A percentile compares a stretch with the other conserved stretches of the same genome.
phyloP scores from a whole-genome alignment of 2,797 vertebrate species.

The Phoxinus dragarum region DNA sequence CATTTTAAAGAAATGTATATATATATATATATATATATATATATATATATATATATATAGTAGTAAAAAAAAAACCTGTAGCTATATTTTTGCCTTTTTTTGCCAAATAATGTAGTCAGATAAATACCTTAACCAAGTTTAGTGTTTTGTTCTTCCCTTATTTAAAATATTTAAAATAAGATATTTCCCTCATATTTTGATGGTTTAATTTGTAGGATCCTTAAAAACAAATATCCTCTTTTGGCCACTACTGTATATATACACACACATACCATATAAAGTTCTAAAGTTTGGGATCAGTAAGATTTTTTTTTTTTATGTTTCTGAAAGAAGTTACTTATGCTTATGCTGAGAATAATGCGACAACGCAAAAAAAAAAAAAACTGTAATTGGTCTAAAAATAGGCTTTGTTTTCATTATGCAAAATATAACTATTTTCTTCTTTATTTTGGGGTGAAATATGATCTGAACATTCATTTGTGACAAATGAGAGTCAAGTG shows the following conservation, averaged over 20 bases:
- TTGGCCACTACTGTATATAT: too few relatives aligned
- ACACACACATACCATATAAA: neutral
- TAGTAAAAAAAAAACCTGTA: too few relatives aligned
- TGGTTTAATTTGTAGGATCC: neutral
- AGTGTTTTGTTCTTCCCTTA: neutral
- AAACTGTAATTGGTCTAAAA: neutral
- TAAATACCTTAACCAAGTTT: neutral
- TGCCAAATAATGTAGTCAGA: too few relatives aligned
- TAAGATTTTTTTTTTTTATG: neutral
- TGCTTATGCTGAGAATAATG: neutral
- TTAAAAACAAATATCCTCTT: neutral
- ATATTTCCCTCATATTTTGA: neutral
- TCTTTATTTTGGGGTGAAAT: neutral
- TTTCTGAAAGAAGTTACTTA: neutral
- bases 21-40: too few relatives aligned
- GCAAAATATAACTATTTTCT: neutral
- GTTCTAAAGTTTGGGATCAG: neutral
- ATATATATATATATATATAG: too few relatives aligned
- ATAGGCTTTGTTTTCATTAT: neutral
- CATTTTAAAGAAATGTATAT: too few relatives aligned
- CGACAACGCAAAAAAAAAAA: neutral
- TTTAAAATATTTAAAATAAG: neutral
- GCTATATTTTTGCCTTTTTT: too few relatives aligned
- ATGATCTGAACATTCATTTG: neutral
- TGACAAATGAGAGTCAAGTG: neutral